Evolutionary conservation across 2,888 invertebrate species (phyloP).

Genomic region (Tenodera sinensis): DNA sequence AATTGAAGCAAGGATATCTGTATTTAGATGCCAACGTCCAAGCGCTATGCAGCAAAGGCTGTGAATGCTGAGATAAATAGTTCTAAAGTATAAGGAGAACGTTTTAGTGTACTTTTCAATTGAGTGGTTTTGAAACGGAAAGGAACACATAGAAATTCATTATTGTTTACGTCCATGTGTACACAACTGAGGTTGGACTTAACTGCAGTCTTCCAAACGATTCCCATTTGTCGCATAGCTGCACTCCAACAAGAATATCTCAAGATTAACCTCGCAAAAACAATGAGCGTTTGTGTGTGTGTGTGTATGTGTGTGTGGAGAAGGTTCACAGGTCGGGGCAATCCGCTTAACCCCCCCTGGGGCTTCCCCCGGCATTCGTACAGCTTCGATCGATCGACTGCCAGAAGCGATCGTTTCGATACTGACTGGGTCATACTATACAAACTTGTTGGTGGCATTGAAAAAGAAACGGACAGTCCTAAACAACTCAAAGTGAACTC

Average conservation of each 20-base stretch:
- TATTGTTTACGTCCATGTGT: too few species aligned
- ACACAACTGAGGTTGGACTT: background rate
- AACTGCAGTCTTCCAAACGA: background rate
- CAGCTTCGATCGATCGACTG: background rate
- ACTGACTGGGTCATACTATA: background rate
- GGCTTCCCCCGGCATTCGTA: slow-evolving; percentile 9
- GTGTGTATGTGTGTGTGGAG: background rate
- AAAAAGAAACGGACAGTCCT: background rate
- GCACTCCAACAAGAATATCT: background rate
- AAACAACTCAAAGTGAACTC: background rate
- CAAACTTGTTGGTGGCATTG: background rate
- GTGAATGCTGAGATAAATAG: too few species aligned
- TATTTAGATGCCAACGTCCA: too few species aligned
- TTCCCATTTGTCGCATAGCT: background rate
- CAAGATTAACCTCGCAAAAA: background rate
- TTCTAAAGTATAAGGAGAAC: too few species aligned
- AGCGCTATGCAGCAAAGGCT: too few species aligned
- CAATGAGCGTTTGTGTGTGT: background rate
- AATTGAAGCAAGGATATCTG: too few species aligned
- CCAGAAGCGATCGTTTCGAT: background rate
- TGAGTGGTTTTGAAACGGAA: too few species aligned
- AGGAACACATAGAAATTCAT: too few species aligned
- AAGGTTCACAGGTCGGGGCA: background rate
- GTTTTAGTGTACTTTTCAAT: too few species aligned
- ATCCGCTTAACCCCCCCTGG: slow-evolving; percentile 6